Conservation (phyloP, 2,888 invertebrate species). For the Pimpla rufipes region DNA sequence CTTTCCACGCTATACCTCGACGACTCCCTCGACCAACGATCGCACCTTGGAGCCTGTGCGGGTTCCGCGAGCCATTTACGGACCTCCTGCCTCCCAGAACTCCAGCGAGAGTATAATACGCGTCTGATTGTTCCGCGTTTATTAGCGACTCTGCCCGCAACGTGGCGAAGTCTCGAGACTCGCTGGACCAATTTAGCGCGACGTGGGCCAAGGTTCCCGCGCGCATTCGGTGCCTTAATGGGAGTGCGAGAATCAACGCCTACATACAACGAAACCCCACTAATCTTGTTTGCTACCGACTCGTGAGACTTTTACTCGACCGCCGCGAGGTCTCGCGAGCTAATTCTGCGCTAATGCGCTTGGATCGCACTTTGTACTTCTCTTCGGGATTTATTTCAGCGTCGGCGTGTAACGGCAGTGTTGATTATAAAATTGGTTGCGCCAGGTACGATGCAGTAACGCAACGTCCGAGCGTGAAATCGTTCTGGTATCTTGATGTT, state of each 20-base stretch:
- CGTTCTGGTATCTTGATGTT: slow-evolving; percentile 35
- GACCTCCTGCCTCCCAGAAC: background rate
- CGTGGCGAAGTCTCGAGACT: no score
- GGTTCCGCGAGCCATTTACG: slow-evolving; percentile 29
- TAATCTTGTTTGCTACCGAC: background rate
- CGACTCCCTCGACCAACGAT: background rate
- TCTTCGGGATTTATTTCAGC: slow-evolving; percentile 13
- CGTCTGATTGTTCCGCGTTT: slow-evolving; percentile 43
- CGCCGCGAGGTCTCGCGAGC: background rate
- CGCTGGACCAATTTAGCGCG: no score
- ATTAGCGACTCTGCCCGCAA: background rate
- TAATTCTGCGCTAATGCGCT: background rate
- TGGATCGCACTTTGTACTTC: background rate
- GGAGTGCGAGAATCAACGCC: slow-evolving; percentile 5
- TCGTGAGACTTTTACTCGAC: slow-evolving; percentile 2
- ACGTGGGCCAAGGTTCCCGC: slow-evolving; percentile 38
- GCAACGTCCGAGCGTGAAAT: slow-evolving; percentile 35
- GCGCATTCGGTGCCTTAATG: background rate
- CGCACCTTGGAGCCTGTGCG: background rate
- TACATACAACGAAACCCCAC: background rate
- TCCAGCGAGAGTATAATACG: background rate
- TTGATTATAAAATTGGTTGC: slow-evolving; percentile 42
- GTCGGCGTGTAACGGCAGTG: slow-evolving; percentile 16
- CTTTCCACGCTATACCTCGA: slow-evolving; percentile 53
- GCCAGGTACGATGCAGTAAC: slow-evolving; percentile 8